Evolutionary conservation across 2,797 vertebrate species (phyloP).

Genomic region (Brachyalestes nurse): DNA sequence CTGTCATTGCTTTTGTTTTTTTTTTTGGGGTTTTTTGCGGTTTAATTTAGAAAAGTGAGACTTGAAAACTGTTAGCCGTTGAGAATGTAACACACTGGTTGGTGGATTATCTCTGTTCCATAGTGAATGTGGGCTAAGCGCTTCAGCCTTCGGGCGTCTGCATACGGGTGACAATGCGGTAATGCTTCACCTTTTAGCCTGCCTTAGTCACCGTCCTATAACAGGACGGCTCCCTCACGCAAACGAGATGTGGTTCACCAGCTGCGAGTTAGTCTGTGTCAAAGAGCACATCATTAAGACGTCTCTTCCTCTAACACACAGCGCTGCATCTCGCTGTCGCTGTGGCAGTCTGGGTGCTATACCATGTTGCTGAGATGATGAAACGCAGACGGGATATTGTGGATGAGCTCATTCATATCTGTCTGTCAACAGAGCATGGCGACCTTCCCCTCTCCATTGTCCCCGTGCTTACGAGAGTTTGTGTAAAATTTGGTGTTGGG

Average conservation of each 20-base stretch:
- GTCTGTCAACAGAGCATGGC: conserved; percentile 22
- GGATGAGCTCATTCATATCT: conserved; percentile 30
- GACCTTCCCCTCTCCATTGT: conserved; percentile 7
- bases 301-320: not conserved
- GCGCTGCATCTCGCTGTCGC: conserved; percentile 14
- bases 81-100: not conserved
- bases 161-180: not conserved
- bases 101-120: not conserved
- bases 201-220: conserved; percentile 51
- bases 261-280: conserved; percentile 20
- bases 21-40: not conserved
- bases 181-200: conserved; percentile 34
- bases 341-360: not conserved
- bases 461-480: conserved; percentile 10
- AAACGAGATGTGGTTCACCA: conserved; percentile 11
- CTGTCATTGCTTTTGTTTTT: not conserved
- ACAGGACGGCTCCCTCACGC: not conserved
- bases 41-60: not conserved
- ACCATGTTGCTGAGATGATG: not conserved
- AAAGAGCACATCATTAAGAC: conserved; percentile 8
- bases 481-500: conserved; percentile 19
- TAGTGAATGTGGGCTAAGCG: conserved; percentile 24
- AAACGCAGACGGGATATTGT: conserved; percentile 5
- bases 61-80: not conserved
- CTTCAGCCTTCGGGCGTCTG: not conserved